phyloP scores from a whole-genome alignment of 2,113 vertebrate species.

The Oreotragus oreotragus region DNA sequence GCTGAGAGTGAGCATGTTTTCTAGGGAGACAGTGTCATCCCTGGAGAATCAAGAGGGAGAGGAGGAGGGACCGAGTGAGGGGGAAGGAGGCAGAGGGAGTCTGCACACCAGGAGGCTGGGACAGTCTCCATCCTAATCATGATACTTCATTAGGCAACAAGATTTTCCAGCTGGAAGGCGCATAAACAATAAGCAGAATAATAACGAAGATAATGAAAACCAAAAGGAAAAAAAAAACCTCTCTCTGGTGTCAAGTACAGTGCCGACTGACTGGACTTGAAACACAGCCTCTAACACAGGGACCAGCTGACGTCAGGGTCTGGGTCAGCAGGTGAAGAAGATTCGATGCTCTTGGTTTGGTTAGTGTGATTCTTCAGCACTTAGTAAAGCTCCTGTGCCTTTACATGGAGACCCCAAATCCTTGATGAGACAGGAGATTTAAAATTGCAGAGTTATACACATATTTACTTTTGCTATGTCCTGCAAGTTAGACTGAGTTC shows the following conservation, averaged over 20 bases:
- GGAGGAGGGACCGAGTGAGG: too few species aligned
- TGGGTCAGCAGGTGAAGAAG: background rate
- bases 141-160: background rate
- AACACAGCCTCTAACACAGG: accelerated
- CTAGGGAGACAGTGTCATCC: background rate
- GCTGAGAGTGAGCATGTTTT: background rate
- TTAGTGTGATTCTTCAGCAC: background rate
- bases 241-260: background rate
- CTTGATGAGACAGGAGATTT: background rate
- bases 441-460: background rate
- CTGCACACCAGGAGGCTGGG: background rate
- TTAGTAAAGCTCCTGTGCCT: background rate
- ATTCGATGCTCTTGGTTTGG: background rate
- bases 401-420: background rate
- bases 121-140: background rate
- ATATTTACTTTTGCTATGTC: background rate
- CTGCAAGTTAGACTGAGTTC: background rate
- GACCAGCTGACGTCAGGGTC: accelerated
- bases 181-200: background rate
- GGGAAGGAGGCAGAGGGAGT: background rate
- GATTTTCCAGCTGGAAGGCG: conserved; percentile 49
- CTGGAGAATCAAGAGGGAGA: background rate
- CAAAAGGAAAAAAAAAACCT: background rate
- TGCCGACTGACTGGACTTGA: background rate
- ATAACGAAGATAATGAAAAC: background rate